Base-by-base conservation (phyloP, 1,140 invertebrate species). In the Procambarus clarkii region DNA sequence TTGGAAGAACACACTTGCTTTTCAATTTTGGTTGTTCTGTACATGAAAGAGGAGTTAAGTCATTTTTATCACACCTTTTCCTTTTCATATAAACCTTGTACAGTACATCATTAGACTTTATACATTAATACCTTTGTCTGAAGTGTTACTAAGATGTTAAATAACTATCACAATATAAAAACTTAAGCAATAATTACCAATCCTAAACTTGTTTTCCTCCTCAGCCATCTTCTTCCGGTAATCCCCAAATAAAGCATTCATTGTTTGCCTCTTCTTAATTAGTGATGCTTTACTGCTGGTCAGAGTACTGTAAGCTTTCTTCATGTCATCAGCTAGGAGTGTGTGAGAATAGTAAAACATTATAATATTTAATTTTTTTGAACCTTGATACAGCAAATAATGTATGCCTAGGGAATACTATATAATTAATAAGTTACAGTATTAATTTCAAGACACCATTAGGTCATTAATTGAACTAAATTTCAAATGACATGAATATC, bases 221-320 rank as follows among this genome's bases (percentile, higher is more conserved):
- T 85, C 50, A 7, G 82, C 82, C 89, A 91, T 91, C 45, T 91
- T 91, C 50, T 48, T 85, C 21, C 89, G 74, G 76, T 91, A 91
- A 77, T 91, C 89, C 13, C 89, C 89, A 86, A 91, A 91, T 24
- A 91, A 48, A 15, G 81, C 76, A 48, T 60, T 85, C 89, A 91
- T 91, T 18, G 86, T 45, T 24, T 91, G 89, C 60, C 89, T 76
- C 77, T 91, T 91, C 74, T 69, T 91, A 3, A 91, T 71, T 9
- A 79, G 44, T 50, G 82, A 18, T 69, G 82, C 74, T 54, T 91
- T 91, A 21, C 58, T 86, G 54, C 77, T 85, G 13, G 89, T 84
- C 60, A 91, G 46, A 34, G 77, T 91, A 13, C 69, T 77, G 58
- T 71, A 76, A 8, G 74, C 44, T 18, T 80, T 91, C 15, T 21